Conservation (phyloP, 2,888 invertebrate species). For the Frankliniella fusca region DNA sequence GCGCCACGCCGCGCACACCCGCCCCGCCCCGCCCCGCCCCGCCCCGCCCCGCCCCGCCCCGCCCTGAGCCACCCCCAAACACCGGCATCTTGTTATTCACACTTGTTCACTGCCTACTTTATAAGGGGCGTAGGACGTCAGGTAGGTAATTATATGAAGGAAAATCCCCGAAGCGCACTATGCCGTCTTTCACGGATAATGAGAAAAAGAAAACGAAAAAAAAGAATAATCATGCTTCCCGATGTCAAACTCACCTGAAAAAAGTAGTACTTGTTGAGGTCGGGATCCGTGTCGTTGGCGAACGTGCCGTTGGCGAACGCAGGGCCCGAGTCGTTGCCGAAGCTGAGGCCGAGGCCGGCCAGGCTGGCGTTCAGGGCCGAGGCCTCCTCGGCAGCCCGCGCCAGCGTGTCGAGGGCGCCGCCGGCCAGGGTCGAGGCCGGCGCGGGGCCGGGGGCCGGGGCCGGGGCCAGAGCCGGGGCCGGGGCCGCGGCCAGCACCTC, state of each 20-base stretch:
- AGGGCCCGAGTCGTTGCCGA: not conserved
- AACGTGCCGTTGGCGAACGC: not conserved
- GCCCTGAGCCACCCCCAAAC: too few species aligned
- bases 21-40: too few species aligned
- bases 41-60: too few species aligned
- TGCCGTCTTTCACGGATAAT: not conserved
- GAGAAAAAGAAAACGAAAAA: not conserved
- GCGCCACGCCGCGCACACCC: too few species aligned
- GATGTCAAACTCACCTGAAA: not conserved
- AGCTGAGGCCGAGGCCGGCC: not conserved
- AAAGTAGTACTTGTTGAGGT: conserved; percentile 11
- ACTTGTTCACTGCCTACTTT: too few species aligned
- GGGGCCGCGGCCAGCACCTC: not conserved
- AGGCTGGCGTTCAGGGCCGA: not conserved
- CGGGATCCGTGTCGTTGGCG: not conserved
- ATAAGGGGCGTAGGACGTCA: too few species aligned
- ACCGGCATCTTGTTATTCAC: too few species aligned
- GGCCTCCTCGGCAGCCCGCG: not conserved
- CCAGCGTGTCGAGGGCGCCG: not conserved
- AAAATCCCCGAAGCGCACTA: too few species aligned
- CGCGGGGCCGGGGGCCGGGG: not conserved
- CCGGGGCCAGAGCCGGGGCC: not conserved
- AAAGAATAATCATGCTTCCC: not conserved
- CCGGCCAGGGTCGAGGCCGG: not conserved
- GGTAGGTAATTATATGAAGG: too few species aligned